Percentiles rank a stretch among this genome's conserved stretches.
phyloP scores from a whole-genome alignment of 2,888 invertebrate species.

The Tetropium fuscum region DNA sequence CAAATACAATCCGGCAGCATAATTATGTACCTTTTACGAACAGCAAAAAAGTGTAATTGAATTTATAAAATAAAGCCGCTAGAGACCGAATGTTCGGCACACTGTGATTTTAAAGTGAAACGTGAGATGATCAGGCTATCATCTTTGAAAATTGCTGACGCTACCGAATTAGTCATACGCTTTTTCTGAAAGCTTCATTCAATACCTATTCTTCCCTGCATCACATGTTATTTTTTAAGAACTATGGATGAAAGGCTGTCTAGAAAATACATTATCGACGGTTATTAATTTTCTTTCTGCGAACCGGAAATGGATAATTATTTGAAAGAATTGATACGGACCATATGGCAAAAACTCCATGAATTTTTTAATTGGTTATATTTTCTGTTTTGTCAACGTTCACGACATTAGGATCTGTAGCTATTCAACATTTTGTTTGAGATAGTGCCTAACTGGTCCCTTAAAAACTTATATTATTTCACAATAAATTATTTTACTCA shows the following conservation, averaged over 20 bases:
- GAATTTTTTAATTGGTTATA: too few species aligned
- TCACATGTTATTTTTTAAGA: constrained; percentile 22
- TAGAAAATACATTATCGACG: constrained; percentile 5
- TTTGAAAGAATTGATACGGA: constrained; percentile 10
- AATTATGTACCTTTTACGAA: constrained; percentile 33
- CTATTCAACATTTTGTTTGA: too few species aligned
- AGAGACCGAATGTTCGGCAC: constrained; percentile 30
- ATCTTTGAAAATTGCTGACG: constrained; percentile 28
- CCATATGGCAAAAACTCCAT: too few species aligned
- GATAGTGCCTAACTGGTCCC: too few species aligned
- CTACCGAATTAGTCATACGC: constrained; percentile 26
- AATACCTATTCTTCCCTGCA: constrained; percentile 7
- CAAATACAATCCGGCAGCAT: constrained; percentile 33
- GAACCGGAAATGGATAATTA: constrained; percentile 23
- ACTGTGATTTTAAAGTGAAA: constrained; percentile 40
- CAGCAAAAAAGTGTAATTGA: constrained; percentile 31
- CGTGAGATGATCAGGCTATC: constrained; percentile 28
- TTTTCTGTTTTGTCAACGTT: too few species aligned
- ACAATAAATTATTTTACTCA: too few species aligned
- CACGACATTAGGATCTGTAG: too few species aligned
- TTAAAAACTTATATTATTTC: too few species aligned
- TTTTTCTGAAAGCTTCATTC: constrained; percentile 21
- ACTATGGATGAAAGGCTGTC: constrained; percentile 2
- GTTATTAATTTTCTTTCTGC: constrained; percentile 12
- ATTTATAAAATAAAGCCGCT: constrained; percentile 36